A percentile compares a stretch with the other conserved stretches of the same genome.
Conservation (phyloP, 35 echinoderm and acorn worm genomes). For the Ophiothrix spiculata region DNA sequence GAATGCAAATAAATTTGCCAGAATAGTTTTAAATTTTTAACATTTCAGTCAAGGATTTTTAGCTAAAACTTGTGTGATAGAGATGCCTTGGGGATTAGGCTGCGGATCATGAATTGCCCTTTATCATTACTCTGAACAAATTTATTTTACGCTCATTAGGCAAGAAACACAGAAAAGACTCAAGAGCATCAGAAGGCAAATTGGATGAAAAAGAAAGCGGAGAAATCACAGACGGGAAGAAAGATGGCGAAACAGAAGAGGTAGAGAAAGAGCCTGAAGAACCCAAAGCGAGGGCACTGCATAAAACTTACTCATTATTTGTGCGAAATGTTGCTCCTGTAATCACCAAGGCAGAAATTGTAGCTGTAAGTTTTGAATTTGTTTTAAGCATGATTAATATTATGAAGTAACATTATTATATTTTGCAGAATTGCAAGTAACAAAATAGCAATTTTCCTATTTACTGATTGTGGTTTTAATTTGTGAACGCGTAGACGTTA, state of each 20-base stretch:
- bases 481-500: no score
- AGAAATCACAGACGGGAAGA: slow-evolving; percentile 24
- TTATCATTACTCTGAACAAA: no score
- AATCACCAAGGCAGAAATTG: slow-evolving; percentile 87
- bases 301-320: slow-evolving; percentile 95
- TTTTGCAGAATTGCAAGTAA: not conserved
- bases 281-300: slow-evolving; percentile 72
- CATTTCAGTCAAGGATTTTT: no score
- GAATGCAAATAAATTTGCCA: no score
- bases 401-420: not conserved
- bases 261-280: slow-evolving; percentile 46
- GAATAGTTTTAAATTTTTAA: no score
- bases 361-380: slow-evolving; percentile 48
- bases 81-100: no score
- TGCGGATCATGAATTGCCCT: no score
- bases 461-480: no score
- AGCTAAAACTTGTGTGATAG: no score
- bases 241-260: slow-evolving; percentile 30
- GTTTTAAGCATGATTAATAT: not conserved
- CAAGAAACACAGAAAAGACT: not conserved
- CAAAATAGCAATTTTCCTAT: no score
- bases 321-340: slow-evolving; percentile 75
- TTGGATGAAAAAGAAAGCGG: slow-evolving; percentile 34
- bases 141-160: no score
- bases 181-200: slow-evolving; percentile 31